Evolutionary conservation across 2,888 invertebrate species (phyloP).

Genomic region (Melinaea marsaeus): DNA sequence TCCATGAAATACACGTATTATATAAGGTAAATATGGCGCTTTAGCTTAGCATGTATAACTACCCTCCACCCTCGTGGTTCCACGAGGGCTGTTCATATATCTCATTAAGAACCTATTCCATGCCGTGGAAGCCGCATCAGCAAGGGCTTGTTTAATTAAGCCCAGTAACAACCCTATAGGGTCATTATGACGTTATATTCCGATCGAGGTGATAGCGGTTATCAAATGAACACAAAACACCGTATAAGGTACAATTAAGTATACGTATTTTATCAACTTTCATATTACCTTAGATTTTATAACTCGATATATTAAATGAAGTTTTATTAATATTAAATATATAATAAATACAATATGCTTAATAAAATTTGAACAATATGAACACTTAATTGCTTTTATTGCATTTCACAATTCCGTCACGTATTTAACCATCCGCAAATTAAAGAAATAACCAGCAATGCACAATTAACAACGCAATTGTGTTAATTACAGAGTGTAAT

Average conservation of each 20-base stretch:
- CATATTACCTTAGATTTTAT: neutral
- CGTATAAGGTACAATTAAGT: neutral
- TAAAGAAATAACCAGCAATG: conserved; percentile 1
- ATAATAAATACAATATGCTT: neutral
- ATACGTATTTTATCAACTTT: neutral
- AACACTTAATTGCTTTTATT: no score
- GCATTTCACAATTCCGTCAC: neutral
- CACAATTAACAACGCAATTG: conserved; percentile 9
- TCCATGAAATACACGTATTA: conserved; percentile 34
- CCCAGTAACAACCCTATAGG: conserved; percentile 32
- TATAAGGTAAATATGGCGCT: neutral
- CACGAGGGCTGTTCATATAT: conserved; percentile 47
- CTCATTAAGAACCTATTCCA: conserved; percentile 56
- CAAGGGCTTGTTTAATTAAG: conserved; percentile 55
- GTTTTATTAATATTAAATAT: no score
- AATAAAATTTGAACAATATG: no score
- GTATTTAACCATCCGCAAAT: no score
- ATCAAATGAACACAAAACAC: conserved; percentile 10
- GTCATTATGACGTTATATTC: conserved; percentile 21
- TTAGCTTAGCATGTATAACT: neutral
- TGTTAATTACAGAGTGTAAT: conserved; percentile 30
- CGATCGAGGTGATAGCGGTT: conserved; percentile 7
- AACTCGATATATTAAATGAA: neutral
- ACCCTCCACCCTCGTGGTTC: conserved; percentile 34
- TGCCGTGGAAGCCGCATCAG: conserved; percentile 45